Evolutionary conservation across 2,888 invertebrate genomes (phyloP).

Genomic region (Serripes groenlandicus): DNA sequence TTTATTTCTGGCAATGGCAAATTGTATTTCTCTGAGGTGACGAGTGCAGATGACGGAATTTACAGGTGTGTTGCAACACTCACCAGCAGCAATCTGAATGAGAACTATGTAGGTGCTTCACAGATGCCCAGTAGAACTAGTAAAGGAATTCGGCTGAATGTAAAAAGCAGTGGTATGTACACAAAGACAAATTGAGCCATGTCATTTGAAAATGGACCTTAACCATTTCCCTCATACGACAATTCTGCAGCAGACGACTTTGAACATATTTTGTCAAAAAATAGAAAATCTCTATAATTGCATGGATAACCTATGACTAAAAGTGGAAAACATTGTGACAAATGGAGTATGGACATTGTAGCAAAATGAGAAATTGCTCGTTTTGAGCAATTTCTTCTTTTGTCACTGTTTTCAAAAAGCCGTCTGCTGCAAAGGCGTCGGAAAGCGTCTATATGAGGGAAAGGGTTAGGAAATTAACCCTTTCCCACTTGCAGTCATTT

Average conservation of each 20-base stretch:
- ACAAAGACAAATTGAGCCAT: neutral
- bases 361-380: neutral
- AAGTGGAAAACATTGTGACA: neutral
- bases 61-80: constrained; percentile 79
- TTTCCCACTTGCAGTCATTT: too few species aligned
- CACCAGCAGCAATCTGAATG: constrained; percentile 65
- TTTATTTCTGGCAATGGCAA: constrained; percentile 98
- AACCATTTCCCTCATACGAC: neutral
- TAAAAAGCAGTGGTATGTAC: constrained; percentile 74
- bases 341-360: neutral
- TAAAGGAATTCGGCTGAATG: constrained; percentile 68
- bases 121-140: constrained; percentile 75
- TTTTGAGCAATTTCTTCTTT: neutral
- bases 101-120: constrained; percentile 74
- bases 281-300: neutral
- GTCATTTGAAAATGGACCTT: neutral
- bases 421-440: neutral
- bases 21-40: constrained; percentile 97
- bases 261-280: neutral
- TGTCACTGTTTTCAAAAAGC: neutral
- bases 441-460: neutral
- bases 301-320: neutral
- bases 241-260: neutral
- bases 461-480: neutral
- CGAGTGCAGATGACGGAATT: constrained; percentile 89